Evolutionary conservation across 2,888 invertebrate species (phyloP).

Genomic region (Leucophora obtusa): DNA sequence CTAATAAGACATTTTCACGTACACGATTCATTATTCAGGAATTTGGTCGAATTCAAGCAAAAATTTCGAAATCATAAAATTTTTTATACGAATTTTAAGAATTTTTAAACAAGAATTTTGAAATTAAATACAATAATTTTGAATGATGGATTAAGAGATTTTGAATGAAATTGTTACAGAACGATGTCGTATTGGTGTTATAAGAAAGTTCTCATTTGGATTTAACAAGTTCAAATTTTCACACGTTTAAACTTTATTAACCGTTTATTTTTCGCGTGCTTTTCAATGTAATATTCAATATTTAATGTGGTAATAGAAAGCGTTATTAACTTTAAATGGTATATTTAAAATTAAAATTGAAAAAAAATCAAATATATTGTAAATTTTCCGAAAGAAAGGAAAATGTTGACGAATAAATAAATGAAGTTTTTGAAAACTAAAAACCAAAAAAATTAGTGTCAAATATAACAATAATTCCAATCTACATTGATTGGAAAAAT

Average conservation of each 20-base stretch:
- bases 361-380: slow-evolving; percentile 55
- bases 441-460: slow-evolving; percentile 35
- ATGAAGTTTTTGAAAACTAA: slow-evolving; percentile 62
- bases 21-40: slow-evolving; percentile 46
- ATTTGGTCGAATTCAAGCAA: background rate
- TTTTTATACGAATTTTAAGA: slow-evolving; percentile 7
- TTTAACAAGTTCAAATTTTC: background rate
- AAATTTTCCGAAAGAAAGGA: slow-evolving; percentile 66
- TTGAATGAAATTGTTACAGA: background rate
- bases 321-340: slow-evolving; percentile 37
- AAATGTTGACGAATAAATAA: slow-evolving; percentile 63
- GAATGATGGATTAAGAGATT: slow-evolving; percentile 6
- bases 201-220: background rate
- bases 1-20: slow-evolving; percentile 51
- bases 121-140: slow-evolving; percentile 2
- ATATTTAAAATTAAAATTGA: slow-evolving; percentile 56
- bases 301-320: background rate
- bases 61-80: slow-evolving; percentile 46
- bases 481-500: background rate
- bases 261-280: slow-evolving; percentile 43
- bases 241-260: slow-evolving; percentile 51
- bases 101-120: background rate
- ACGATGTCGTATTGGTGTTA: background rate
- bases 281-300: slow-evolving; percentile 16
- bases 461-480: slow-evolving; percentile 1